Percentiles rank a stretch among this genome's conserved stretches.
Evolutionary conservation across 2,888 invertebrate genomes (phyloP).

Genomic region (Lamproptera curius): DNA sequence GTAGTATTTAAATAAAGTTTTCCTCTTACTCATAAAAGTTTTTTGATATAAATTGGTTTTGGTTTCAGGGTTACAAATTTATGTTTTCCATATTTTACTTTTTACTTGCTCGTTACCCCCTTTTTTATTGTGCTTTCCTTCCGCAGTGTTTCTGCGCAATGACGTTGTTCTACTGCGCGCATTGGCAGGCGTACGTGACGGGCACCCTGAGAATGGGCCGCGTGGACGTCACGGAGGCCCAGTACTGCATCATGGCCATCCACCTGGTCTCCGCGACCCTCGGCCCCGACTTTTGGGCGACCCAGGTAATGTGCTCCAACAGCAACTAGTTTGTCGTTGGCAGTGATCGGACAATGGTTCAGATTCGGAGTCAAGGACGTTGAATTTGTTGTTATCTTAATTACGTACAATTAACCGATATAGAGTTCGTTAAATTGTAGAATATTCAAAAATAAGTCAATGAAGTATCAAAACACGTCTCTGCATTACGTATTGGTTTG

Average conservation of each 20-base stretch:
- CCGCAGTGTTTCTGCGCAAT: conserved; percentile 95
- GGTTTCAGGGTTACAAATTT: no score
- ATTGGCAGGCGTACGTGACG: conserved; percentile 99
- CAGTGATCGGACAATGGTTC: conserved; percentile 4
- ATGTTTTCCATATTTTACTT: no score
- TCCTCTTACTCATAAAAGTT: no score
- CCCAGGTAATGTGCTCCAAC: conserved; percentile 33
- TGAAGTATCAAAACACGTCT: background rate
- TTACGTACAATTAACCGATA: background rate
- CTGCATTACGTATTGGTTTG: no score
- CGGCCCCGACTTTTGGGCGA: conserved; percentile 92
- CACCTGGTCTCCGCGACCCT: conserved; percentile 92
- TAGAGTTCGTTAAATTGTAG: background rate
- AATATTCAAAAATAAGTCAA: background rate
- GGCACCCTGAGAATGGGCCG: conserved; percentile 93
- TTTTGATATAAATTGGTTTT: no score
- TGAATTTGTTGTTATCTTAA: background rate
- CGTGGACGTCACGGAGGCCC: conserved; percentile 99
- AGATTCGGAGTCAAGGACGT: background rate
- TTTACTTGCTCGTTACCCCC: no score
- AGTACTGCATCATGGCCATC: conserved; percentile 93
- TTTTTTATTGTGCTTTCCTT: no score
- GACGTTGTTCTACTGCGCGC: conserved; percentile 98
- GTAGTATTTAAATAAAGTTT: no score
- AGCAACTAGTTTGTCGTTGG: background rate